Conservation (phyloP, 2,797 vertebrate genomes). For the Sebastes elongatus region DNA sequence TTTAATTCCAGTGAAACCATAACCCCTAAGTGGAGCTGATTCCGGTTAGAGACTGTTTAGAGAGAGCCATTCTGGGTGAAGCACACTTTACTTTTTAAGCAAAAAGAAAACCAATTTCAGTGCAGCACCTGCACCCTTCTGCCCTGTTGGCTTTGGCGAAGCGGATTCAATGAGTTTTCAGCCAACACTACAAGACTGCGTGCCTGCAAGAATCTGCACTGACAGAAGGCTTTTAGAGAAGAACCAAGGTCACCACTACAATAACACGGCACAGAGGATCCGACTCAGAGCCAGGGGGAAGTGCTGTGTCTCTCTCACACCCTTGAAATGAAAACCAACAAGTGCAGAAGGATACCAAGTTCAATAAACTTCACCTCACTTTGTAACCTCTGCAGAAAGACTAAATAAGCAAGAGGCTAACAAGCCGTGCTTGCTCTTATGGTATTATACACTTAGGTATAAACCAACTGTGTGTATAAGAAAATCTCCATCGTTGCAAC, state of each 20-base stretch:
- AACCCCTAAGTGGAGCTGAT: conserved; percentile 51
- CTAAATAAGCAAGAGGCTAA: conserved; percentile 23
- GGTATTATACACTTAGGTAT: conserved; percentile 18
- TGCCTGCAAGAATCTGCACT: conserved; percentile 65
- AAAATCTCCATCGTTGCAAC: background rate
- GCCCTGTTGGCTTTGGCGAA: conserved; percentile 75
- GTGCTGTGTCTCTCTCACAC: conserved; percentile 55
- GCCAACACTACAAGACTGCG: conserved; percentile 63
- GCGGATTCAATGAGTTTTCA: conserved; percentile 64
- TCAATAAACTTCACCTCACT: conserved; percentile 64
- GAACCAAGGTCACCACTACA: conserved; percentile 72
- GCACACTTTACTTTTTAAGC: conserved; percentile 69
- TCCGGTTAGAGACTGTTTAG: conserved; percentile 54
- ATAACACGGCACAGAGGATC: conserved; percentile 62
- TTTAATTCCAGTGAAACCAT: conserved; percentile 68
- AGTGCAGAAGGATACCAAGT: conserved; percentile 54
- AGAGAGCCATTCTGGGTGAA: conserved; percentile 58
- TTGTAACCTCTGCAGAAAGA: conserved; percentile 39
- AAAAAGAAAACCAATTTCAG: conserved; percentile 73
- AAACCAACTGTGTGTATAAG: conserved; percentile 14
- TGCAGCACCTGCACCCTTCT: conserved; percentile 64
- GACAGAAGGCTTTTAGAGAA: conserved; percentile 70
- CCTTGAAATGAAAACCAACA: conserved; percentile 63
- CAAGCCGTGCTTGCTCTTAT: background rate
- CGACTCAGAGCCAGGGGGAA: conserved; percentile 52